Base-by-base conservation (phyloP, 1,140 invertebrate species). In the Calycopis cecrops region DNA sequence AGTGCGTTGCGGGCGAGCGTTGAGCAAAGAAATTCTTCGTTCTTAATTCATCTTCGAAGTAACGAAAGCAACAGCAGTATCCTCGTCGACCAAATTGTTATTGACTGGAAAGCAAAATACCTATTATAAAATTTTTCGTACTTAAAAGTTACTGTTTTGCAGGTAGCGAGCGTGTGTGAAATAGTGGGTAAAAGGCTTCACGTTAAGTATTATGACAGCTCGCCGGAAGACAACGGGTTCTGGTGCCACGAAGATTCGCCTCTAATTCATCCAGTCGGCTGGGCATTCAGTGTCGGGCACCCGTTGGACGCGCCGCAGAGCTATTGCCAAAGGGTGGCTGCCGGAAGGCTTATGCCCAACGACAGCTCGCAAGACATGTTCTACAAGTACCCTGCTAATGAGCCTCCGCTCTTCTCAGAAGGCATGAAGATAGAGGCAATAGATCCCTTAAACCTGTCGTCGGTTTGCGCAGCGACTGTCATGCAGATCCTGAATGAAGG, bases 391-490 rank as follows among this genome's bases (percentile, higher is more conserved):
- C 77, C 79, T 6, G 71, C 59, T 4, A 74, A 76, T 60, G 81
- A 84, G 52, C 76, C 78, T 2, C 79, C 80, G 7, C 47, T 91
- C 3, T 97, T 98, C 73, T 85, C 91, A 18, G 93, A 94, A 67
- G 97, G 97, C 38, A 98, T 98, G 96, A 99, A 99, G 80, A 84
- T 99, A 18, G 97, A 99, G 89, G 97, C 97, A 0, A 96, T 99
- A 48, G 97, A 99, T 90, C 98, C 97, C 0, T 87, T 99, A 0
- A 98, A 99, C 86, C 87, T 98, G 9, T 97, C 96, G 1, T 93
- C 96, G 0, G 97, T 99, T 52, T 99, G 97, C 87, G 96, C 96
- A 0, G 97, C 97, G 0, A 98, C 97, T 0, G 94, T 99, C 7
- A 97, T 96, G 92, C 94, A 96, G 81, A 96, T 98, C 35, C 83